Evolutionary conservation across 53 echinoderm and acorn worm genomes (phyloP), one percentile per base, ranked within the genome.

Genomic region (Zoroaster sp.): DNA sequence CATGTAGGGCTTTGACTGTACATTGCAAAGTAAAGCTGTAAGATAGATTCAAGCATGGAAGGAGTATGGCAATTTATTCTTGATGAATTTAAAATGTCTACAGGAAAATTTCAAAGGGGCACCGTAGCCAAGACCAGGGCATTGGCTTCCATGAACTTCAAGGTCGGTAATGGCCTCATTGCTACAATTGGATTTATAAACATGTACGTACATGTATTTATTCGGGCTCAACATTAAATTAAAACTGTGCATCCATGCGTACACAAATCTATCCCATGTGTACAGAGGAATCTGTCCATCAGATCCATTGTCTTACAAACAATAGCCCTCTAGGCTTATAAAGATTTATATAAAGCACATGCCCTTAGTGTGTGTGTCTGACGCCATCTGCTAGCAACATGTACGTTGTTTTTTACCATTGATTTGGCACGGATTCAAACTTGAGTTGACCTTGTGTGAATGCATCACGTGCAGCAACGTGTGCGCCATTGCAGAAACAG

Each of bases 391-490:
- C 79, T 38, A 4, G 13, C 30, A 13, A 36, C 25, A n/a, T n/a
- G n/a, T n/a, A n/a, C n/a, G n/a, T 43, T 79, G 38, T 53, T 54
- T 63, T 79, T 79, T n/a, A 25, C 59, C 59, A 79, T 79, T 38
- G 79, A 79, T 79, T 79, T 51, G 37, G 40, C 79, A 63, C 59
- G 55, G 59, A 31, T 63, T 55, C 79, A 79, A 55, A 79, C 55
- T 59, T 40, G 79, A 21, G 28, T 13, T 39, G 79, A 79, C 79
- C 79, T 79, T 79, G 79, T 37, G 28, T 3, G 36, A 35, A 18
- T 79, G 55, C 20, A 20, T 36, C 35, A 15, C 54, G 54, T 14
- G 59, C 65, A 8, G 79, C 63, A 21, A 12, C 40, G 63, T 79
- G 59, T 79, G 79, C 63, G 65, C 79, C 59, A 31, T 35, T 37